Evolutionary conservation across 1,140 invertebrate species (phyloP), one percentile per base, ranked within the genome.

Genomic region (Bombyx mori): DNA sequence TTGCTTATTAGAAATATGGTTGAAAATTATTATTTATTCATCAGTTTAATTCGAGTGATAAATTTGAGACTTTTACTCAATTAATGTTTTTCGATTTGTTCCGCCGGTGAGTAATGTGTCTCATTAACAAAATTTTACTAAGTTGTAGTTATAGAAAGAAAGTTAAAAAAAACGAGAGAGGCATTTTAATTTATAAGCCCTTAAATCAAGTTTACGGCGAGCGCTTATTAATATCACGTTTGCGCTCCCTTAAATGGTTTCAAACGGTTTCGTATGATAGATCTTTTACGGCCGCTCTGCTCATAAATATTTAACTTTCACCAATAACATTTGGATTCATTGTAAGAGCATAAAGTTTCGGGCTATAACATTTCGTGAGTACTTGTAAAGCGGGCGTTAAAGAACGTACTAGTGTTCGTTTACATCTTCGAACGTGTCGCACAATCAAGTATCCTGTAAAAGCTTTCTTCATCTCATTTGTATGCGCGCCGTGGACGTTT

Each of bases 171-270:
- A 63, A 18, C 12, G 12, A 53, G 63, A 73, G 70, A 71, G 65
- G n/a, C 64, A 71, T 71, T 75, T 73, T 68, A 61, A 68, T 71
- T 68, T 65, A 71, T 65, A 67, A 65, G 71, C 73, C 75, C 73
- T 73, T 76, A 66, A 70, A 71, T 71, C 61, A 71, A 62, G 46
- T 72, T 74, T 71, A 71, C 71, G 54, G 58, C 68, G 58, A 50
- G 52, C 6, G 8, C 42, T 42, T 54, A 54, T 54, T 43, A 54
- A 54, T 12, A 35, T 35, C 44, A 54, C 8, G 59, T 63, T 61
- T 42, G 56, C 69, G 73, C 68, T 75, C 71, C 71, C 69, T 69
- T 59, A 74, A 72, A 71, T 65, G 44, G 63, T 50, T 51, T 46
- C 56, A 52, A 50, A 45, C 49, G 22, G 50, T 51, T 51, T 51